Conservation (phyloP, 2,888 invertebrate species). For the Plebejus melissa region DNA sequence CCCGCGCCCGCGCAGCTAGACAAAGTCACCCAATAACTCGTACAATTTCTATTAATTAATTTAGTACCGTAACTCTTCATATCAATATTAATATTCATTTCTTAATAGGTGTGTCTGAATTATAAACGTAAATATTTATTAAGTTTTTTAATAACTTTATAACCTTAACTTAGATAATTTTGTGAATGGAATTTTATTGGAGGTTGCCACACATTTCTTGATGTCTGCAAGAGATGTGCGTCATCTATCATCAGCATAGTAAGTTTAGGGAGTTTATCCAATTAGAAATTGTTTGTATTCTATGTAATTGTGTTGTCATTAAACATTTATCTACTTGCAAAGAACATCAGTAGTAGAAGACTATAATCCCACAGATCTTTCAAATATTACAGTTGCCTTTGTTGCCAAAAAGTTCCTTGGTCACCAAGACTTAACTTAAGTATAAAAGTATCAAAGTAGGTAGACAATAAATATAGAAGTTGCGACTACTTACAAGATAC, state of each 20-base stretch:
- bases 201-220: background rate
- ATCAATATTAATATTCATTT: conserved; percentile 32
- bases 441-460: too few relatives aligned
- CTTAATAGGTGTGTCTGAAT: conserved; percentile 7
- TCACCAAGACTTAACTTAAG: too few relatives aligned
- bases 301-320: background rate
- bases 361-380: too few relatives aligned
- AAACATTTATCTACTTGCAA: too few relatives aligned
- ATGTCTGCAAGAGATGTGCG: background rate
- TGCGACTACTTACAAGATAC: too few relatives aligned
- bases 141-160: background rate
- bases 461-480: too few relatives aligned
- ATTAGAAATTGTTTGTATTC: background rate
- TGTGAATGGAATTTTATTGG: conserved; percentile 16
- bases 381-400: too few relatives aligned
- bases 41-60: conserved; percentile 34
- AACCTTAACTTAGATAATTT: conserved; percentile 2
- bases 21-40: conserved; percentile 36
- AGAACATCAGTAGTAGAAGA: too few relatives aligned
- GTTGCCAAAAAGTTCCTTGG: too few relatives aligned
- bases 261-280: background rate
- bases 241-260: background rate
- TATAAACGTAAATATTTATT: conserved; percentile 18
- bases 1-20: conserved; percentile 63
- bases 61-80: conserved; percentile 31